Evolutionary conservation across 2,113 vertebrate species (phyloP), one percentile per base, ranked within the genome.

Genomic region (Sylvilagus bachmani): DNA sequence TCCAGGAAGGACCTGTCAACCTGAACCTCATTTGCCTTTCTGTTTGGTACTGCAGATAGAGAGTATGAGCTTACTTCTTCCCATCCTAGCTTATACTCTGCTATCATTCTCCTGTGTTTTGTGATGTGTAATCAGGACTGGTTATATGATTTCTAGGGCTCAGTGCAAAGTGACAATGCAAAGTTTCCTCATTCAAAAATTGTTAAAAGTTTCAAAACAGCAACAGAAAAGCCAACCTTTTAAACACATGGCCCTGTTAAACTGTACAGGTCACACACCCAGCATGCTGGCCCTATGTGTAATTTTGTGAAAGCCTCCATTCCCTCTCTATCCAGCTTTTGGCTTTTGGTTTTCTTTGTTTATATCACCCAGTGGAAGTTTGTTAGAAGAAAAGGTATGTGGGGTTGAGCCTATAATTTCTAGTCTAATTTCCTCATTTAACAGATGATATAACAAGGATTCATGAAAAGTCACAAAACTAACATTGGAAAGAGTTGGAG

Each of bases 401-500:
- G 51, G 44, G n/a, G 21, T 53, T 8, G 19, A 82, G 27, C 51
- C 64, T 24, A 27, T 90, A 86, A 64, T 78, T 86, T 93, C 44
- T 87, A 78, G 58, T 75, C 70, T 19, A 73, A 87, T 91, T 74
- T 91, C 44, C 44, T 90, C 85, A 89, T 86, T 91, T 83, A 96
- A 71, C 36, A 91, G 38, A 85, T 77, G 51, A 89, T 66, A 89
- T 31, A 51, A 89, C 16, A 69, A 91, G 58, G 70, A 94, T 24
- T 96, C 73, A 94, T 33, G 85, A 22, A 75, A 84, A 95, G 67
- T 88, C 85, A 88, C 73, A 93, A 62, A 93, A 78, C 61, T 81
- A 51, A 55, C 90, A 93, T 95, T 71, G 90, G 61, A 49, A 91
- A 96, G 49, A 67, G 77, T 22, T 88, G 27, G 38, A 84, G 82